Percentiles rank a stretch among this genome's conserved stretches.
Evolutionary conservation across 2,113 vertebrate genomes (phyloP).

Genomic region (Mobula birostris): DNA sequence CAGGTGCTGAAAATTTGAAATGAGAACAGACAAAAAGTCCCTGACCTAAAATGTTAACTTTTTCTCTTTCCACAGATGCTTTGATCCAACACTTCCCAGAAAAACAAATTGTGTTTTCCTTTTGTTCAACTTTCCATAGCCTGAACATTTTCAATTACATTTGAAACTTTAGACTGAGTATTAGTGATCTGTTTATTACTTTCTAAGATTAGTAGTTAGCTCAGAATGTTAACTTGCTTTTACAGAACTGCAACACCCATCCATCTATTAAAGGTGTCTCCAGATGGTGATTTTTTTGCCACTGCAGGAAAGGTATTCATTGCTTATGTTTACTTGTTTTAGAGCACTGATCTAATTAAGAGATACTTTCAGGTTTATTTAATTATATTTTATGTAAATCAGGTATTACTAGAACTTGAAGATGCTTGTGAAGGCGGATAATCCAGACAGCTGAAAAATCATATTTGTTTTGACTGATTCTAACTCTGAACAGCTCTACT

Average conservation of each 20-base stretch:
- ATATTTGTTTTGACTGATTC: neutral
- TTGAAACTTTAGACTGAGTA: neutral
- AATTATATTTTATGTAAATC: neutral
- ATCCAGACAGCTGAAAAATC: neutral
- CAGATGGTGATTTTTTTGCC: conserved; percentile 94
- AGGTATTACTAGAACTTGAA: neutral
- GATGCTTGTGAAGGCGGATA: neutral
- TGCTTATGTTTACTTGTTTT: neutral
- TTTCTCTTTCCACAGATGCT: too few species aligned
- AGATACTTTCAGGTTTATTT: neutral
- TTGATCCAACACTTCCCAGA: too few species aligned
- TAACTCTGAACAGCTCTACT: neutral
- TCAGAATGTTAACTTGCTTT: conserved; percentile 41
- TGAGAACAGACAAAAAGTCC: too few species aligned
- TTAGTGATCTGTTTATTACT: conserved; percentile 37
- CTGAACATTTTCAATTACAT: neutral
- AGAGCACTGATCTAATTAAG: neutral
- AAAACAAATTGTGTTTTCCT: neutral
- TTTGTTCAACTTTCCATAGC: neutral
- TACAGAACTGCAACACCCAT: conserved; percentile 80
- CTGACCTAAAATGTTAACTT: too few species aligned
- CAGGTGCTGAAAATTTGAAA: too few species aligned
- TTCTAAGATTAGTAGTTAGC: conserved; percentile 25
- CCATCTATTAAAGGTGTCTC: conserved; percentile 87
- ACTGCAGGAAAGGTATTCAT: conserved; percentile 80